Percentiles rank a stretch among this genome's conserved stretches.
phyloP scores from a whole-genome alignment of 2,888 invertebrate species.

The Meandrusa payeni region DNA sequence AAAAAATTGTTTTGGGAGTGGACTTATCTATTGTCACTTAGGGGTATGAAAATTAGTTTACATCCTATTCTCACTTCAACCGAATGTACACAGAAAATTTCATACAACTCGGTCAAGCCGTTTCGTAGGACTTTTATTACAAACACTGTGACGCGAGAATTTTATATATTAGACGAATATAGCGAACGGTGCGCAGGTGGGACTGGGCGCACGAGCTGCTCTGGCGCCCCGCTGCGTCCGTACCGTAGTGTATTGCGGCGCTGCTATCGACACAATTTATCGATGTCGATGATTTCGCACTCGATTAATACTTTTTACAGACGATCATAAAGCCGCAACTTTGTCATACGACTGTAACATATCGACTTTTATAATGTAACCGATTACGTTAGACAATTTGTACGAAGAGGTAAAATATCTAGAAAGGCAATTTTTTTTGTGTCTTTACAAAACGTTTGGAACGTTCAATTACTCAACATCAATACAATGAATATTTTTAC shows the following conservation, averaged over 20 bases:
- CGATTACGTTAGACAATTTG: constrained; percentile 9
- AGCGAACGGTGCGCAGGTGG: constrained; percentile 33
- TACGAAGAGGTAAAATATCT: background rate
- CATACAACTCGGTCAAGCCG: too few relatives aligned
- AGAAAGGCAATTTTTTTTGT: background rate
- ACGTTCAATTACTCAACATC: too few relatives aligned
- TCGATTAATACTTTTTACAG: constrained; percentile 22
- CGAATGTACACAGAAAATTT: too few relatives aligned
- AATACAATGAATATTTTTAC: too few relatives aligned
- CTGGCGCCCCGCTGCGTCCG: constrained; percentile 41
- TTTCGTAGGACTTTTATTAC: too few relatives aligned
- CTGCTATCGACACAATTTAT: constrained; percentile 45
- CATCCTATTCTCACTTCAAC: too few relatives aligned
- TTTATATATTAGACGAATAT: too few relatives aligned
- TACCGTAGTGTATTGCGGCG: constrained; percentile 27
- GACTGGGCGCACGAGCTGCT: constrained; percentile 34
- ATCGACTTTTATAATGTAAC: constrained; percentile 6
- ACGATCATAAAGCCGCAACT: constrained; percentile 13
- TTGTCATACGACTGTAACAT: constrained; percentile 20
- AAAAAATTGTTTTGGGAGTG: too few relatives aligned
- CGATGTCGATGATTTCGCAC: constrained; percentile 35
- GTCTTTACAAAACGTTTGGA: background rate
- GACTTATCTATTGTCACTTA: too few relatives aligned
- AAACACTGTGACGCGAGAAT: too few relatives aligned
- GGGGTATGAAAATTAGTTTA: too few relatives aligned